Conservation (phyloP, 2,888 invertebrate genomes). For the Parnassius mnemosyne region DNA sequence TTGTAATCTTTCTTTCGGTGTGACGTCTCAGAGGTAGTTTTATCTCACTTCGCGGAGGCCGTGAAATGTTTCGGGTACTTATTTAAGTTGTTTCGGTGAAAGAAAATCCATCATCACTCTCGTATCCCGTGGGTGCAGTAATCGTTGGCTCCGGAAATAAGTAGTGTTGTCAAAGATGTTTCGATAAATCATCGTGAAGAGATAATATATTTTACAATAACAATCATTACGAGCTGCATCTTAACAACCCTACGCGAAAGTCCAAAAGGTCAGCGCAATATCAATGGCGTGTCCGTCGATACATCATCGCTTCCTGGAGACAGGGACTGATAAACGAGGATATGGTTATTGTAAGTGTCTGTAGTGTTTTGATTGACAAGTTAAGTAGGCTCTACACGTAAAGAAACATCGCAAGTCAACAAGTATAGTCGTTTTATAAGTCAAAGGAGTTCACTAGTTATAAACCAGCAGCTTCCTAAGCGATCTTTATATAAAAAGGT, state of each 20-base stretch:
- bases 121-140: no score
- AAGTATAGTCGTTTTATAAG: neutral
- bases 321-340: constrained; percentile 32
- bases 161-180: no score
- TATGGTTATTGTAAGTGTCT: constrained; percentile 31
- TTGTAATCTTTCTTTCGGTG: no score
- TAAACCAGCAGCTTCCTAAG: neutral
- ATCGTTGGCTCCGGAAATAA: no score
- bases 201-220: no score
- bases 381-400: constrained; percentile 26
- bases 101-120: no score
- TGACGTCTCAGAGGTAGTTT: no score
- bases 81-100: no score
- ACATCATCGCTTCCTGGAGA: constrained; percentile 37
- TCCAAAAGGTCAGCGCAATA: constrained; percentile 31
- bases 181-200: no score
- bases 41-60: no score
- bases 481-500: no score
- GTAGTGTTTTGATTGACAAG: constrained; percentile 30
- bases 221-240: neutral
- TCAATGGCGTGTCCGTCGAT: constrained; percentile 37
- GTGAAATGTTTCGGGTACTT: no score
- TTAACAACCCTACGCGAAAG: constrained; percentile 22
- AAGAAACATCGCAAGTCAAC: neutral
- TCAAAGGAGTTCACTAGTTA: neutral